Evolutionary conservation across 2,113 vertebrate species (phyloP).

Genomic region (Apodemus speciosus): DNA sequence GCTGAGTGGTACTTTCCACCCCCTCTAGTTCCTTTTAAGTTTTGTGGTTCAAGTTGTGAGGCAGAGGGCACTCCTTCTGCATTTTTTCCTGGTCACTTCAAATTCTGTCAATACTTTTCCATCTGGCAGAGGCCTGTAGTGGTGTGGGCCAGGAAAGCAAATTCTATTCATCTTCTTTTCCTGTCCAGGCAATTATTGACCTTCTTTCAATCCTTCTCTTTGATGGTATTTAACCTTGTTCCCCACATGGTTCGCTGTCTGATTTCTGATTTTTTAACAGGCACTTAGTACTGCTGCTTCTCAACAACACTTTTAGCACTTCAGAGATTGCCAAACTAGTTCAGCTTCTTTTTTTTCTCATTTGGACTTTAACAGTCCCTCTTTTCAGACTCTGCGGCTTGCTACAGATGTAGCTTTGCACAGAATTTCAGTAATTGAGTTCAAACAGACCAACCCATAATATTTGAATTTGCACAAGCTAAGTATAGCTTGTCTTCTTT

Average conservation of each 20-base stretch:
- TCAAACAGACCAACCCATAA: slow-evolving; percentile 25
- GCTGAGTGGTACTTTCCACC: not conserved
- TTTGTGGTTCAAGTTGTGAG: slow-evolving; percentile 60
- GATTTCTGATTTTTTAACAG: slow-evolving; percentile 86
- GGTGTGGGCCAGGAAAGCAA: slow-evolving; percentile 73
- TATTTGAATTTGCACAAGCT: slow-evolving; percentile 44
- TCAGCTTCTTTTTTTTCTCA: slow-evolving; percentile 69
- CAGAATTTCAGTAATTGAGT: slow-evolving; percentile 47
- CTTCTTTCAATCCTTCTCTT: slow-evolving; percentile 85
- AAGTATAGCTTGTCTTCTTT: not conserved
- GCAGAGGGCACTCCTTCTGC: slow-evolving; percentile 76
- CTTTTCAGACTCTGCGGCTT: slow-evolving; percentile 56
- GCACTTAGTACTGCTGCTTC: slow-evolving; percentile 79
- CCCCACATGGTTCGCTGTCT: slow-evolving; percentile 81
- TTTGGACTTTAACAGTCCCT: slow-evolving; percentile 68
- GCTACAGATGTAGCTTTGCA: slow-evolving; percentile 41
- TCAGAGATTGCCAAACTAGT: slow-evolving; percentile 73
- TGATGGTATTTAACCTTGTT: slow-evolving; percentile 87
- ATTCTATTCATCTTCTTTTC: slow-evolving; percentile 85
- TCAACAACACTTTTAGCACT: slow-evolving; percentile 72
- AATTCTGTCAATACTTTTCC: slow-evolving; percentile 83
- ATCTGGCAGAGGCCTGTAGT: slow-evolving; percentile 73
- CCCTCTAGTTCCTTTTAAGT: slow-evolving; percentile 37
- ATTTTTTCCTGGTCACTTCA: slow-evolving; percentile 83
- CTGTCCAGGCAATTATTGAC: slow-evolving; percentile 85